A percentile compares a stretch with the other conserved stretches of the same genome.
Conservation (phyloP, 2,888 invertebrate genomes). For the Drosophila paucipuncta region DNA sequence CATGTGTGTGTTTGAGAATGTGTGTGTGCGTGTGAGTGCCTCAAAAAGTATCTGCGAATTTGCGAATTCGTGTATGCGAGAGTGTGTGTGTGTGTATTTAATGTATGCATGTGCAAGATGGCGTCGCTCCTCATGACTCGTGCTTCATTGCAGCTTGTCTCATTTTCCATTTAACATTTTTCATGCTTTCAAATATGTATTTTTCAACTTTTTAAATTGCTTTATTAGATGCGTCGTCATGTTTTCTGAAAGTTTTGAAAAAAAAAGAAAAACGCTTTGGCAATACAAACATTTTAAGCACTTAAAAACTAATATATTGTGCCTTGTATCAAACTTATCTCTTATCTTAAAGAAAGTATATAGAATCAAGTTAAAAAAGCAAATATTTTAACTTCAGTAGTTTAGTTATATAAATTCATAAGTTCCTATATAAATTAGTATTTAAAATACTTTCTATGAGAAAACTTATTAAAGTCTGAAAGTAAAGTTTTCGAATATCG, state of each 20-base stretch:
- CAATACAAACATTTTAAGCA: background rate
- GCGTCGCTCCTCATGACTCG: constrained; percentile 37
- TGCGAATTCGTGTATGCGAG: constrained; percentile 54
- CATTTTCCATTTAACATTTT: constrained; percentile 50
- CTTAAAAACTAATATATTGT: background rate
- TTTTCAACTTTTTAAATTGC: constrained; percentile 41
- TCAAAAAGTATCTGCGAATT: constrained; percentile 74
- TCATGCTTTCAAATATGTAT: constrained; percentile 2
- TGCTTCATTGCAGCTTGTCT: constrained; percentile 62
- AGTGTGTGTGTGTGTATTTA: constrained; percentile 27
- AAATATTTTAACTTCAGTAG: background rate
- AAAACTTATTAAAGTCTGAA: no score
- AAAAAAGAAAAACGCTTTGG: background rate
- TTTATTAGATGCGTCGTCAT: constrained; percentile 55
- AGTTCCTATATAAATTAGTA: background rate
- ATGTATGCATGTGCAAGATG: constrained; percentile 65
- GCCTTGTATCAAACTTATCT: background rate
- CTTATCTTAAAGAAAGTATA: background rate
- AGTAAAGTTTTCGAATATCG: background rate
- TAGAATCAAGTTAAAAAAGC: background rate
- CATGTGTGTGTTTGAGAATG: constrained; percentile 1
- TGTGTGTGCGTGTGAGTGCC: constrained; percentile 23
- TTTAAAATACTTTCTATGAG: background rate
- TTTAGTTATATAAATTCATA: background rate
- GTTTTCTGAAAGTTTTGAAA: constrained; percentile 4